A percentile compares a stretch with the other conserved stretches of the same genome.
These are phyloP conservation scores for Melanotaenia trifasciata DNA, from an alignment of 2,797 vertebrate species.

Conservation along the genomic window DNA sequence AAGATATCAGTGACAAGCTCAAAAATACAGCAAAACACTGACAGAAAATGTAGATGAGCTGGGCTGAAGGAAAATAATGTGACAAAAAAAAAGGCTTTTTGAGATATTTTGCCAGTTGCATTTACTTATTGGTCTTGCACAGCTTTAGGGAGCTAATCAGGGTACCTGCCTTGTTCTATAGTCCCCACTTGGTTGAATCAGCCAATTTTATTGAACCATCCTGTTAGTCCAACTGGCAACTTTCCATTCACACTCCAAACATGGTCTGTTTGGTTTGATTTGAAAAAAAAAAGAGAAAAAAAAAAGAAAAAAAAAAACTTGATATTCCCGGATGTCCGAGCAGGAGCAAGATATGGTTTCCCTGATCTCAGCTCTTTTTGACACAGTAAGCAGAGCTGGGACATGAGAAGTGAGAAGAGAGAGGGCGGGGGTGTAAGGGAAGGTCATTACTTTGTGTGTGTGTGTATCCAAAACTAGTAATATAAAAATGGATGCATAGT, in stretches of 20 bases:
- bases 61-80: neutral
- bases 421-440: neutral
- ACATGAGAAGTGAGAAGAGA: constrained; percentile 32
- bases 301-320: constrained; percentile 37
- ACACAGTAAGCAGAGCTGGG: constrained; percentile 65
- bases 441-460: neutral
- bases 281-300: too few relatives aligned
- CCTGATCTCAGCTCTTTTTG: constrained; percentile 75
- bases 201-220: constrained; percentile 37
- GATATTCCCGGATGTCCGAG: constrained; percentile 67
- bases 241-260: constrained; percentile 43
- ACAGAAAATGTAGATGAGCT: neutral
- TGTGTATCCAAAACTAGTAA: neutral
- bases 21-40: neutral
- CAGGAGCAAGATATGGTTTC: constrained; percentile 69
- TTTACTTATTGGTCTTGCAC: neutral
- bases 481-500: too few relatives aligned
- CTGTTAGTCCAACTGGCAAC: constrained; percentile 40
- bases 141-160: neutral
- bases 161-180: neutral
- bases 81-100: neutral
- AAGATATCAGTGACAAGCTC: neutral
- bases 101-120: neutral
- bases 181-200: constrained; percentile 16
- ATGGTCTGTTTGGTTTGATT: constrained; percentile 56